These are phyloP conservation scores for Hyles euphorbiae DNA, from an alignment of 1,140 invertebrate species.

Conservation along the genomic window DNA sequence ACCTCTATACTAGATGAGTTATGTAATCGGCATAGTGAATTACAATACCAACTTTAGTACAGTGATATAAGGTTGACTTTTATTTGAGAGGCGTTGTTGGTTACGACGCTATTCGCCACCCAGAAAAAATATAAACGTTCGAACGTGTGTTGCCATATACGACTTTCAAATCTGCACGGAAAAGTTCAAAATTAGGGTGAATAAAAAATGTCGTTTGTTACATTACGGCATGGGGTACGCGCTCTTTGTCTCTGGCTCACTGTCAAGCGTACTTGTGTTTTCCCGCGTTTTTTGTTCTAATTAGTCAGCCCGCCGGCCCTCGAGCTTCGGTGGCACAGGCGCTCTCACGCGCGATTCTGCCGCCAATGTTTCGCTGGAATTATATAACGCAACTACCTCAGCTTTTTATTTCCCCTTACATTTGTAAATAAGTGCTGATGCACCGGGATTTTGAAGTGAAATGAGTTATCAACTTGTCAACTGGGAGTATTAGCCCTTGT, in stretches of 20 bases:
- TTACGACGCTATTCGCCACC: slow-evolving; percentile 16
- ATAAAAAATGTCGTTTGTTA: slow-evolving; percentile 2
- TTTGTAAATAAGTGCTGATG: too few species aligned
- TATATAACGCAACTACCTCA: slow-evolving; percentile 1
- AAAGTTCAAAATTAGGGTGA: background rate
- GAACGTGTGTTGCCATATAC: slow-evolving; percentile 43
- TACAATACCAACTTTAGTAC: slow-evolving; percentile 20
- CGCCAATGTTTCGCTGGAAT: slow-evolving; percentile 18
- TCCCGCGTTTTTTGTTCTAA: slow-evolving; percentile 75
- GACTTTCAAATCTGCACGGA: slow-evolving; percentile 18
- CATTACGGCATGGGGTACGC: slow-evolving; percentile 38
- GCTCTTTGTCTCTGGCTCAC: slow-evolving; percentile 72
- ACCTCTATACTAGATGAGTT: slow-evolving; percentile 22
- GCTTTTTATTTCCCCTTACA: too few species aligned
- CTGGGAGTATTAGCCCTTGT: too few species aligned
- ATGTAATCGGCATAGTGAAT: slow-evolving; percentile 5
- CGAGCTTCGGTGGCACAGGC: slow-evolving; percentile 27
- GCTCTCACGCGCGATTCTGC: slow-evolving; percentile 16
- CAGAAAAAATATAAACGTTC: slow-evolving; percentile 53
- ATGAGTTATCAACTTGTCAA: too few species aligned
- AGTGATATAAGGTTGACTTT: slow-evolving; percentile 7
- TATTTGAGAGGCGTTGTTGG: slow-evolving; percentile 5
- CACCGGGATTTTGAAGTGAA: too few species aligned
- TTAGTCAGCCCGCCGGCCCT: slow-evolving; percentile 66
- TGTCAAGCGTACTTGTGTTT: slow-evolving; percentile 74